phyloP scores from a whole-genome alignment of 2,797 vertebrate genomes.

The Apodemus agrarius region DNA sequence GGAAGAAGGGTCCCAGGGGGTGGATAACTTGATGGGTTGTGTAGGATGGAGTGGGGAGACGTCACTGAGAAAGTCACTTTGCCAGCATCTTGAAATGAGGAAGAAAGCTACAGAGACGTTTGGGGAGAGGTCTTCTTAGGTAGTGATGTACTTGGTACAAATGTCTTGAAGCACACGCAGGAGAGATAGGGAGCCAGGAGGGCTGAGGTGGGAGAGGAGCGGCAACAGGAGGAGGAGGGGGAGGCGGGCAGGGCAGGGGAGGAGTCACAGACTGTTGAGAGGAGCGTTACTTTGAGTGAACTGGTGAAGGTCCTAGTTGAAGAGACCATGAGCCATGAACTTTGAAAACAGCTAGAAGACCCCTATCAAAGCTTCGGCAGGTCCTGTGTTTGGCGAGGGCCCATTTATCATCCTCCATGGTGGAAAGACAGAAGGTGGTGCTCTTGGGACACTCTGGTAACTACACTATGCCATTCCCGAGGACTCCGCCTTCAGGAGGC shows the following conservation, averaged over 20 bases:
- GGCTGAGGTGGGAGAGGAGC: not conserved
- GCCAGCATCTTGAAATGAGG: not conserved
- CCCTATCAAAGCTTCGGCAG: not conserved
- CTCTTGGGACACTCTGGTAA: not conserved
- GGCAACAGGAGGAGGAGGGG: too few relatives aligned
- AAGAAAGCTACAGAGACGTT: not conserved
- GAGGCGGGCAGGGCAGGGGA: too few relatives aligned
- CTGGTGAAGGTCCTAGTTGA: not conserved
- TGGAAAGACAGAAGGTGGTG: too few relatives aligned
- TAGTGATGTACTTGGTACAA: not conserved
- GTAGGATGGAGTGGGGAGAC: not conserved
- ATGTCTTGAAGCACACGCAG: not conserved
- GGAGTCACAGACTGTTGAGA: not conserved
- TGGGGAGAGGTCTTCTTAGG: not conserved
- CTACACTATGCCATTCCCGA: too few relatives aligned
- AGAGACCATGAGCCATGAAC: not conserved
- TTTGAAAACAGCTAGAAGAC: not conserved
- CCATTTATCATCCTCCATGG: not conserved
- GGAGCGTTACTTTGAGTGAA: not conserved
- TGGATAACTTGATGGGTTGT: not conserved
- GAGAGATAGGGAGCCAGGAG: not conserved
- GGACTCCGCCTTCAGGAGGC: not conserved
- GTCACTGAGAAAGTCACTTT: not conserved
- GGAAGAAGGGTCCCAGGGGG: too few relatives aligned
- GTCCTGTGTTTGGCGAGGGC: not conserved